Percentiles rank a stretch among this genome's conserved stretches.
phyloP scores from a whole-genome alignment of 1,140 invertebrate genomes.

The Zaprionus davidi region DNA sequence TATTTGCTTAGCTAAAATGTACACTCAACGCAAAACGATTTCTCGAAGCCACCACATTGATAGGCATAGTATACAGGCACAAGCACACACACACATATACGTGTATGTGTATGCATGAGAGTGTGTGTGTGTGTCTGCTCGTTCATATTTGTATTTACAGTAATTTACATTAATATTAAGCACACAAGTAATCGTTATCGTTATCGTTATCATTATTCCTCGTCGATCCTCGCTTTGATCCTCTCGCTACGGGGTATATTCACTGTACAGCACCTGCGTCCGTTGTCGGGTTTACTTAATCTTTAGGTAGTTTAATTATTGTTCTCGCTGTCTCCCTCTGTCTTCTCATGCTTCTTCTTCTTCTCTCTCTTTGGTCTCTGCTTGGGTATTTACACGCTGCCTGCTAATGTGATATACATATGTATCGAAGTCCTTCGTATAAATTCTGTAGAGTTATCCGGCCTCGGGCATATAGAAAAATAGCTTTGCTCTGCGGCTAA shows the following conservation, averaged over 20 bases:
- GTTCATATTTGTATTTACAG: constrained; percentile 63
- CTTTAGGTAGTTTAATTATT: constrained; percentile 76
- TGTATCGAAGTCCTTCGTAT: constrained; percentile 81
- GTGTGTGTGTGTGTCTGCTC: constrained; percentile 17
- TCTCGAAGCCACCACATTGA: constrained; percentile 58
- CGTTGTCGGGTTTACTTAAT: constrained; percentile 29
- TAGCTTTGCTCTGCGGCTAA: constrained; percentile 51
- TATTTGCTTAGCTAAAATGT: constrained; percentile 73
- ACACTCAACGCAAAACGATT: constrained; percentile 64
- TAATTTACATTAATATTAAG: constrained; percentile 75
- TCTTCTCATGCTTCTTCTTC: constrained; percentile 1
- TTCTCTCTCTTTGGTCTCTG: constrained; percentile 56
- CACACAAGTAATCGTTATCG: constrained; percentile 43
- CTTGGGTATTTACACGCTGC: constrained; percentile 69
- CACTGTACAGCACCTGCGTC: constrained; percentile 62
- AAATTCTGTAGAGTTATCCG: constrained; percentile 77
- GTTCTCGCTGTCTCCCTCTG: constrained; percentile 66
- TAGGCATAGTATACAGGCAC: constrained; percentile 53
- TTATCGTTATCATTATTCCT: constrained; percentile 2
- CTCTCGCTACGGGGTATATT: constrained; percentile 25
- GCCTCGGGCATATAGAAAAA: constrained; percentile 61
- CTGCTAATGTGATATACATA: constrained; percentile 72
- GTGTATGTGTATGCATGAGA: constrained; percentile 23
- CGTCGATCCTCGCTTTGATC: constrained; percentile 27
- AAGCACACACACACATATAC: constrained; percentile 36